Conservation (phyloP, 2,797 vertebrate species). For the Tragelaphus eurycerus region DNA sequence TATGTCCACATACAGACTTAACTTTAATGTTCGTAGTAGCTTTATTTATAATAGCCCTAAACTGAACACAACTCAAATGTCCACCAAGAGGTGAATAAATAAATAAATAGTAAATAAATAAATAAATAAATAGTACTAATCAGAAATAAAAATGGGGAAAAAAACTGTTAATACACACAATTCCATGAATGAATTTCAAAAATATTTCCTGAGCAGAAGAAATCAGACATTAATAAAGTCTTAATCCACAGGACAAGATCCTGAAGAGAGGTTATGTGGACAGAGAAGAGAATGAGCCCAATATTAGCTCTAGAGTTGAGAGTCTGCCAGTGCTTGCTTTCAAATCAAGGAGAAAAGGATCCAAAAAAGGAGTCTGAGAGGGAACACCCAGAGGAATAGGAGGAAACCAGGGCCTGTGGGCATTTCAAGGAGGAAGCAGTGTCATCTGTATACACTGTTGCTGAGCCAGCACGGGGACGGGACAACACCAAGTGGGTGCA, state of each 20-base stretch:
- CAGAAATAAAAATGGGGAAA: not conserved
- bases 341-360: not conserved
- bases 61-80: not conserved
- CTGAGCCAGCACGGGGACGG: not conserved
- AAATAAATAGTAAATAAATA: not conserved
- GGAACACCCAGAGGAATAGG: too few relatives aligned
- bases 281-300: not conserved
- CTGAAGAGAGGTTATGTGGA: not conserved
- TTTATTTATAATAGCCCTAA: not conserved
- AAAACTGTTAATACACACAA: not conserved
- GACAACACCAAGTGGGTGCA: not conserved
- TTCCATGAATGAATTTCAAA: not conserved
- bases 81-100: not conserved
- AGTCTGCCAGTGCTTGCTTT: too few relatives aligned
- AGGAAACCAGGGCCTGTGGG: not conserved
- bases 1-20: not conserved
- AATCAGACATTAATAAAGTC: not conserved
- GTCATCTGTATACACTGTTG: not conserved
- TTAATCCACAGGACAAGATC: not conserved
- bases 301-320: not conserved
- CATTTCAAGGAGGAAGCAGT: not conserved
- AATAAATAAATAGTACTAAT: not conserved
- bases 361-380: not conserved
- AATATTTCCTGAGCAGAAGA: not conserved
- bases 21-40: not conserved